A percentile compares a stretch with the other conserved stretches of the same genome.
Evolutionary conservation across 2,113 vertebrate species (phyloP).

Genomic region (Halichoeres trimaculatus): DNA sequence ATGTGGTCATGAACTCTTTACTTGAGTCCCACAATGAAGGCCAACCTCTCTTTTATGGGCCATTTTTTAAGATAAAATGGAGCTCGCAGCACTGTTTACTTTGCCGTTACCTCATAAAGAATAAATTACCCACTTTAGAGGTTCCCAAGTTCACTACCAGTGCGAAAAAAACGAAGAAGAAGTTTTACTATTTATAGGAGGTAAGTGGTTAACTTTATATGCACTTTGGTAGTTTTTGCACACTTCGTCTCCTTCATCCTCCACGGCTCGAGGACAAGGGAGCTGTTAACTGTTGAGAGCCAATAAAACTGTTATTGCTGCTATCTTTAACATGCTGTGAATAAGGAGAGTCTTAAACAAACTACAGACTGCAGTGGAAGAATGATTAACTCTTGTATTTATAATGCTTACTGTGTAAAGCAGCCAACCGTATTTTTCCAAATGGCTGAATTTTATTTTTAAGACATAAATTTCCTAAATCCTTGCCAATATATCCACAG

Average conservation of each 20-base stretch:
- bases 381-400: constrained; percentile 85
- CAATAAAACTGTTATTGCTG: constrained; percentile 86
- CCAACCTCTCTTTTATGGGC: constrained; percentile 39
- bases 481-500: constrained; percentile 65
- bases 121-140: constrained; percentile 80
- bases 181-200: constrained; percentile 81
- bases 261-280: constrained; percentile 77
- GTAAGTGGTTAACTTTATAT: constrained; percentile 82
- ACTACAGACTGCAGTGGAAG: constrained; percentile 81
- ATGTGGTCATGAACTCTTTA: constrained; percentile 67
- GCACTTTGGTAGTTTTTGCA: constrained; percentile 78
- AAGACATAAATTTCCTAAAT: constrained; percentile 80
- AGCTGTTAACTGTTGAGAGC: constrained; percentile 80
- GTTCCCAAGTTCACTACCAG: constrained; percentile 62
- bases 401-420: constrained; percentile 82
- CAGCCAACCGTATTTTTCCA: constrained; percentile 72
- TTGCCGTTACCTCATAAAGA: constrained; percentile 74
- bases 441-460: constrained; percentile 82
- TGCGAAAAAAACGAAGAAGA: constrained; percentile 61
- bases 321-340: constrained; percentile 87
- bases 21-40: constrained; percentile 60
- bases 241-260: constrained; percentile 82
- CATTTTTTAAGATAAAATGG: constrained; percentile 61
- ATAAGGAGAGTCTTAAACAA: constrained; percentile 84
- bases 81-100: constrained; percentile 60